Evolutionary conservation across 1,140 invertebrate species (phyloP).

Genomic region (Trissolcus basalis): DNA sequence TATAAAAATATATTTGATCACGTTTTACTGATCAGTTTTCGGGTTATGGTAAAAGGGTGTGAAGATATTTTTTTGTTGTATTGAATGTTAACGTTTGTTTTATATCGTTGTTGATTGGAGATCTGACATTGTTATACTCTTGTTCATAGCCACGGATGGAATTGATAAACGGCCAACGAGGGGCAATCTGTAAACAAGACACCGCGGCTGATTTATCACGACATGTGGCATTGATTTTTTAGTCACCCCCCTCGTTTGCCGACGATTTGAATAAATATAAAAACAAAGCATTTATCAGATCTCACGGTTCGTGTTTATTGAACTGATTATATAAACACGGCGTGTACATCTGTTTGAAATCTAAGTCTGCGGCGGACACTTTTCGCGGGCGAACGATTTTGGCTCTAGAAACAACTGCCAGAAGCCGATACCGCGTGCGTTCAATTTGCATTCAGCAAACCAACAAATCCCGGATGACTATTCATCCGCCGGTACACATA

Average conservation of each 20-base stretch:
- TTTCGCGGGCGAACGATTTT: conserved; percentile 40
- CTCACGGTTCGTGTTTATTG: conserved; percentile 34
- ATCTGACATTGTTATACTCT: conserved; percentile 51
- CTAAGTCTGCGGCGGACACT: conserved; percentile 31
- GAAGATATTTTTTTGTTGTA: conserved; percentile 47
- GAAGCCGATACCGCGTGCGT: conserved; percentile 40
- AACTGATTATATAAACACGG: conserved; percentile 37
- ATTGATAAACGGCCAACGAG: conserved; percentile 64
- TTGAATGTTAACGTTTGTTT: conserved; percentile 32
- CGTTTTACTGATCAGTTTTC: too few relatives aligned
- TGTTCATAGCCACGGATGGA: conserved; percentile 71
- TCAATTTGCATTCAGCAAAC: conserved; percentile 32
- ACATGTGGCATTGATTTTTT: conserved; percentile 24
- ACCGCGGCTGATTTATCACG: conserved; percentile 27
- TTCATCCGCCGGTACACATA: conserved; percentile 23
- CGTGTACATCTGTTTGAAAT: conserved; percentile 30
- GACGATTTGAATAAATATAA: conserved; percentile 38
- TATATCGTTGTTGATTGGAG: conserved; percentile 48
- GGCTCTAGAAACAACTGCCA: conserved; percentile 53
- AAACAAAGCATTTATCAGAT: conserved; percentile 31
- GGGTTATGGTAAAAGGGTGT: too few relatives aligned
- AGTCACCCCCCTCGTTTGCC: conserved; percentile 12
- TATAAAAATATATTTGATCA: too few relatives aligned
- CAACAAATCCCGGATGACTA: conserved; percentile 23
- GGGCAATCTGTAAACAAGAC: conserved; percentile 23